phyloP scores from a whole-genome alignment of 1,140 invertebrate genomes.

The Drosophila tropicalis region DNA sequence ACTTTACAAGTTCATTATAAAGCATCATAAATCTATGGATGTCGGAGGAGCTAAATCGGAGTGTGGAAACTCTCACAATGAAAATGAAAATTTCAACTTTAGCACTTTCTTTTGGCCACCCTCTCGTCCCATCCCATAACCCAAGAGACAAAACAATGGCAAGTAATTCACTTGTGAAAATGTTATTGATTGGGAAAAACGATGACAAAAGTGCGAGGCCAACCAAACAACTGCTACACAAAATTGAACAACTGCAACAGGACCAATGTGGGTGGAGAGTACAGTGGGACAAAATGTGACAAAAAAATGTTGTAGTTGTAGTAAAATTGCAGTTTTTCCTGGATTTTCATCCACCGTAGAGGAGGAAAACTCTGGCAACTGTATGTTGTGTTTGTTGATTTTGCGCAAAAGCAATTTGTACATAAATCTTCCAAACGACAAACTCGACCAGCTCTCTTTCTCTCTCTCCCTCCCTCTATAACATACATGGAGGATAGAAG shows the following conservation, averaged over 20 bases:
- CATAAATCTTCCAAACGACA: slow-evolving; percentile 78
- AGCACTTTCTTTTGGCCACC: slow-evolving; percentile 52
- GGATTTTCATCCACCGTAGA: slow-evolving; percentile 34
- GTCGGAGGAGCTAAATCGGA: slow-evolving; percentile 21
- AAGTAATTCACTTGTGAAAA: slow-evolving; percentile 81
- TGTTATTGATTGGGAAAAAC: slow-evolving; percentile 78
- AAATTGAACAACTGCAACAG: slow-evolving; percentile 40
- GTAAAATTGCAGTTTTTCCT: background rate
- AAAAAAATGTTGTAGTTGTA: too few relatives aligned
- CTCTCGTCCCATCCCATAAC: slow-evolving; percentile 14
- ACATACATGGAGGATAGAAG: background rate
- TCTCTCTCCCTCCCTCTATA: slow-evolving; percentile 30
- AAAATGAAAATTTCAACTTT: slow-evolving; percentile 69
- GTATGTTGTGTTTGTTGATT: slow-evolving; percentile 67
- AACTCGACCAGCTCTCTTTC: slow-evolving; percentile 53
- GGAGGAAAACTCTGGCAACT: background rate
- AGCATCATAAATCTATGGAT: slow-evolving; percentile 81
- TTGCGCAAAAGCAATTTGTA: slow-evolving; percentile 77
- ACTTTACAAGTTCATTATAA: slow-evolving; percentile 83
- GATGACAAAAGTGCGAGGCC: slow-evolving; percentile 49
- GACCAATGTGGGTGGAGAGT: background rate
- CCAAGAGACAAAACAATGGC: slow-evolving; percentile 65
- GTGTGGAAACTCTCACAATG: slow-evolving; percentile 15
- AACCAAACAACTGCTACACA: slow-evolving; percentile 52
- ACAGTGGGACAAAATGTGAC: slow-evolving; percentile 18